Evolutionary conservation across 2,797 vertebrate species (phyloP), one percentile per base, ranked within the genome.

Genomic region (Labeo calbasu): DNA sequence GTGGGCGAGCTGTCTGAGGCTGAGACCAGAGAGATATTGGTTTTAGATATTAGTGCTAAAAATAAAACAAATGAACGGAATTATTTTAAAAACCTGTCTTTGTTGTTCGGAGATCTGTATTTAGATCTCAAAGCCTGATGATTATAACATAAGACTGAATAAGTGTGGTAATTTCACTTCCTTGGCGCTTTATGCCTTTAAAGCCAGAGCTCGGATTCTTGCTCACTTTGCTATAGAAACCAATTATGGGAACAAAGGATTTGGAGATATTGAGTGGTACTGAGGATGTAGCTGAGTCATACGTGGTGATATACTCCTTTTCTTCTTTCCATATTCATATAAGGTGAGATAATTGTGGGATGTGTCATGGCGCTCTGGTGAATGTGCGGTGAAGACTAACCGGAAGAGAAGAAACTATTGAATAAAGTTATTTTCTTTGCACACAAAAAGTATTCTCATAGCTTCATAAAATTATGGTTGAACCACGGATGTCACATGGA

Each of bases 31-130:
- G 43, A 70, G 15, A 57, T 25, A 57, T 77, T 75, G 50, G 50
- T 75, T 75, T 59, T 40, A 59, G 55, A 63, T 65, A 78, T 59
- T 71, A 5, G 15, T 21, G 40, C 79, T 81, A 71, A 72, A 72
- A 80, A 81, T 59, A 72, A 32, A 61, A 48, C 36, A 59, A 59
- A 81, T 71, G 14, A 81, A 70, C 3, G 2, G 51, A 57, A 57
- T 81, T 57, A 43, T 57, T 59, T 46, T 0, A 40, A 55, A 70
- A 80, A 71, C 3, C 6, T 46, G 19, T 71, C 10, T 71, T 46
- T 81, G 68, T 59, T 59, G 66, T 71, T 71, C 68, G 10, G 51
- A 71, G 53, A 71, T 81, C 36, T 72, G 55, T 81, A 50, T 61
- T 61, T 25, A 72, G 53, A 70, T 70, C 66, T 55, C 5, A 53